Evolutionary conservation across 2,113 vertebrate genomes (phyloP), one percentile per base, ranked within the genome.

Genomic region (Tichodroma muraria): DNA sequence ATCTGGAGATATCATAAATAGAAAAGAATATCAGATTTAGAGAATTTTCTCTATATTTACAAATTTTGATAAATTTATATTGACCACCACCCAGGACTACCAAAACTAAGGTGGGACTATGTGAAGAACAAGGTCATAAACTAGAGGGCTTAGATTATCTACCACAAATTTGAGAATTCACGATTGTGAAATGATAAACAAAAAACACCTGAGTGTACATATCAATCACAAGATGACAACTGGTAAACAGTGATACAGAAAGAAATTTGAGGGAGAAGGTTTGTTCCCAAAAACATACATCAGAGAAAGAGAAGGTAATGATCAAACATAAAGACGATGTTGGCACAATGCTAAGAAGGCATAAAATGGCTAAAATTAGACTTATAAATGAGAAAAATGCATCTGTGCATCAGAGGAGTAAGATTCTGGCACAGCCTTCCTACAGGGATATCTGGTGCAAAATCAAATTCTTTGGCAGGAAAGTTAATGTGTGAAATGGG

Each of bases 201-300:
- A 70, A 78, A 75, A 84, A 21, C 90, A 96, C 83, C 86, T 90
- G 94, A 92, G 80, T 78, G 80, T 64, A 94, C 72, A 80, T 20
- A 93, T 96, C 71, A 75, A 37, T 95, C 92, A 86, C 80, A 84
- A 64, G 60, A 86, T 84, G 83, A 42, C 89, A 92, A 85, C 31
- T 49, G 57, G 72, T 57, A 93, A 94, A 95, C 60, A 85, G 63
- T 35, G 52, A 75, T 88, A 30, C 24, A 86, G 52, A 78, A 80
- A 60, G 15, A 52, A 83, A 81, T 18, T 5, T 73, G 42, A 78
- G 23, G 38, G 37, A 70, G 31, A 52, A 78, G 21, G 21, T 52
- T 76, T 93, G 25, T 16, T 93, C 72, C 53, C 25, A 45, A 64
- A 89, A 87, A 13, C 33, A 64, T 63, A 44, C 49, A 49, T 42